Conservation (phyloP, 2,113 vertebrate genomes). For the Rutilus rutilus region DNA sequence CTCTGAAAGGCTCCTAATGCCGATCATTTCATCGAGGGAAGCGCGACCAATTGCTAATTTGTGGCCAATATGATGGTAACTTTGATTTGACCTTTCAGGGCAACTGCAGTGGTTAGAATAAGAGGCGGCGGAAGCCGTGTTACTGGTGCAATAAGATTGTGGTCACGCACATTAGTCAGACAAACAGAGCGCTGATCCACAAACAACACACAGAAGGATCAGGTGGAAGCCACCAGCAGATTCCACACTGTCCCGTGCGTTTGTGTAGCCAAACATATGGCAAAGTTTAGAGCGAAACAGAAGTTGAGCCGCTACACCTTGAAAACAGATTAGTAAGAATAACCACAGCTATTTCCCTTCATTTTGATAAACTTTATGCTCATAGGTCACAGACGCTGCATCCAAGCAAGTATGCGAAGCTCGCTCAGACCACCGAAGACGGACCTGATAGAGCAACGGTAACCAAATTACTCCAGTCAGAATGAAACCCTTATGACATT, state of each 20-base stretch:
- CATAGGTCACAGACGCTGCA: conserved; percentile 18
- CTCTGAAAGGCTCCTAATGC: not conserved
- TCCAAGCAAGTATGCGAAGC: not conserved
- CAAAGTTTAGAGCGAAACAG: conserved; percentile 13
- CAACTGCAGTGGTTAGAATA: not conserved
- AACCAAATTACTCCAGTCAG: not conserved
- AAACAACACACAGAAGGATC: conserved; percentile 28
- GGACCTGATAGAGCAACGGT: not conserved
- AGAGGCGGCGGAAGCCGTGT: not conserved
- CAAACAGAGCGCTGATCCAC: conserved; percentile 18
- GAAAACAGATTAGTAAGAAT: conserved; percentile 41
- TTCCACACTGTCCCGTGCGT: not conserved
- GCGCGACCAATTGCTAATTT: not conserved
- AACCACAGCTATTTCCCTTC: conserved; percentile 41
- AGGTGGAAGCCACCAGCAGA: conserved; percentile 20
- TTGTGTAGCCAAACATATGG: conserved; percentile 34
- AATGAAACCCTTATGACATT: not conserved
- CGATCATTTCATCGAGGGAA: not conserved
- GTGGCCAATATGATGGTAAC: not conserved
- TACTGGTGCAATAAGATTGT: not conserved
- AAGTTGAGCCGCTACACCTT: conserved; percentile 13
- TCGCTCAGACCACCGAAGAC: conserved; percentile 2
- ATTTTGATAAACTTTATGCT: conserved; percentile 52
- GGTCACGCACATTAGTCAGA: not conserved
- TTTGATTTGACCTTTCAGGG: not conserved